Base-by-base conservation (phyloP, 2,888 invertebrate species). In the Tigriopus californicus region DNA sequence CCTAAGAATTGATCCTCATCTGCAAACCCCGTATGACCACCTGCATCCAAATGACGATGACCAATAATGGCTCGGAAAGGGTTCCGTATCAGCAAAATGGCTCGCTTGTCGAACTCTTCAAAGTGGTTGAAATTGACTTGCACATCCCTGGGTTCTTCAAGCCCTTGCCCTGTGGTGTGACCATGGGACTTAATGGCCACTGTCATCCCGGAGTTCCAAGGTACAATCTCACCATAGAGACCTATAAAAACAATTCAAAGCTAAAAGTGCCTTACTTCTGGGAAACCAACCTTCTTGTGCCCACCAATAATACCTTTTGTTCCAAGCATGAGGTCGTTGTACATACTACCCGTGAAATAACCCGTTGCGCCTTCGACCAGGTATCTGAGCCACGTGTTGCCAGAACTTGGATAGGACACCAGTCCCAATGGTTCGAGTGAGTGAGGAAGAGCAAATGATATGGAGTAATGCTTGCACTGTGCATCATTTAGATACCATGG, bases 31-130 rank as follows among this genome's bases (percentile, higher is more conserved):
- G 61, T 60, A 61, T 61, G 63, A 12, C 62, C 65, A n/a, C 61
- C 64, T 25, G 54, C 60, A 41, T 61, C 66, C 61, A 61, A 61
- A 59, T 63, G 65, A 41, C 63, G 53, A 57, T 64, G 65, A 18
- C 62, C 64, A 47, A 62, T 62, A 13, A 64, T 60, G 15, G 64
- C 64, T 47, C 61, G 62, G 61, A 64, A 64, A 1, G 64, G 64
- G 53, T 64, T 64, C 1, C 64, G 61, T 15, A 64, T 63, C 3
- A 64, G 56, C 18, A 64, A 44, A 13, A 64, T 60, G 12, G 63
- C 64, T 41, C 49, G 46, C 20, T 57, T 40, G n/a, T 59, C 55
- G 20, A 64, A 53, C 60, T 62, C 61, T 6, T 60, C 48, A 22
- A 64, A 49, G 59, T 64, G 63, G 41, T 62, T 63, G 24, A 54